Evolutionary conservation across 2,113 vertebrate genomes (phyloP), one percentile per base, ranked within the genome.

Genomic region (Ahaetulla prasina): DNA sequence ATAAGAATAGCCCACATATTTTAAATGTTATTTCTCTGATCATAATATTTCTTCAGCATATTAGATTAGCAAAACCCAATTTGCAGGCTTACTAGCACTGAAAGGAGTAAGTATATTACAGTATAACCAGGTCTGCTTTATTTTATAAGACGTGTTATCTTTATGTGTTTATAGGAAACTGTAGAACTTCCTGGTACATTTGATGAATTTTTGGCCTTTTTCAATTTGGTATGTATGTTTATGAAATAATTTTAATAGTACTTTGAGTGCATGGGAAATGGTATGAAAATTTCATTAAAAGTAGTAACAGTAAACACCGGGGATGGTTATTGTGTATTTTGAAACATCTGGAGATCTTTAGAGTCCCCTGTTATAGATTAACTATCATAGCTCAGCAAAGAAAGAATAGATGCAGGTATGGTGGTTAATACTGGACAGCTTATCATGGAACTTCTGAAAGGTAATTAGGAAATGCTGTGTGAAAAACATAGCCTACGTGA

Each of bases 121-220:
- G 12, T 0, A 0, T 50, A 91, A 89, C 84, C 43, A 22, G 4
- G 25, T 74, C 39, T 35, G 49, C 88, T 16, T 63, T 43, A 57
- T 90, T 14, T 68, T 11, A 16, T 89, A 84, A 90, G 27, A 88
- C 9, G 2, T 85, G 87, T 27, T 27, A 60, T 93, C 9, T 55
- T 94, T 92, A 47, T 96, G 11, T 87, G 89, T 94, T 90, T 94
- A 74, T 91, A 97, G 96, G 94, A 91, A 95, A 94, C 92, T 25
- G 43, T 93, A 60, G 87, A 91, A 16, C 95, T 94, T 90, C 89
- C 95, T 95, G 91, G 27, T 74, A 96, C 27, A 60, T 95, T 95
- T 94, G 94, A 97, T 92, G 95, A 97, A 92, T 91, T 91, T 63
- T 87, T 91, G 25, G 45, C 49, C 85, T 87, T 10, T 63, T 30